phyloP scores from a whole-genome alignment of 2,113 vertebrate genomes.

The Bombycilla garrulus region DNA sequence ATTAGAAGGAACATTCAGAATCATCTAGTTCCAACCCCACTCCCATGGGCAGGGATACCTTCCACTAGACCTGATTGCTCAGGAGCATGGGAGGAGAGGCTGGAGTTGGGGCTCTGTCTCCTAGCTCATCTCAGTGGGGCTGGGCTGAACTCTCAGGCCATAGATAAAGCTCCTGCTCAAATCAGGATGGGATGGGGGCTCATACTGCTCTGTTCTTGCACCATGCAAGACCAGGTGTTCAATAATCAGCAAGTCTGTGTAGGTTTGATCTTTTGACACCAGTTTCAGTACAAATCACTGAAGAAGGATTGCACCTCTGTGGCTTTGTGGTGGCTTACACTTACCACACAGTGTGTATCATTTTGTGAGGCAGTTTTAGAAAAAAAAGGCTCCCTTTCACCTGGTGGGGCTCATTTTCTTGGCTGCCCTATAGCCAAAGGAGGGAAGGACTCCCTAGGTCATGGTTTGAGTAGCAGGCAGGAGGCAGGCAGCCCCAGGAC shows the following conservation, averaged over 20 bases:
- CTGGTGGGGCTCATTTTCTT: background rate
- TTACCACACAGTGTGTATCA: background rate
- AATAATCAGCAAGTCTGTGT: background rate
- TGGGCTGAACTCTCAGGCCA: too few relatives aligned
- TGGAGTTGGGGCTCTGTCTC: background rate
- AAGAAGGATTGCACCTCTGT: background rate
- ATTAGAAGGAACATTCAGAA: background rate
- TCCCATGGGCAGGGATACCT: background rate
- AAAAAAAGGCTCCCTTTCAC: background rate
- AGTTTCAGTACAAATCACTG: background rate
- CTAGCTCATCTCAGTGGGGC: rapidly evolving
- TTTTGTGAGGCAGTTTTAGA: background rate
- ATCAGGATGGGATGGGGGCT: rapidly evolving
- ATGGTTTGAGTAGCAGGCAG: background rate
- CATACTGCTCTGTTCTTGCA: background rate
- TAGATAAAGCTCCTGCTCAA: rapidly evolving
- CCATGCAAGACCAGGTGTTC: background rate
- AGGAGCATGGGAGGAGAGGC: background rate
- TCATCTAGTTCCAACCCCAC: background rate
- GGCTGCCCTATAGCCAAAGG: background rate
- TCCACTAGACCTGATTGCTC: background rate
- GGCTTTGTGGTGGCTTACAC: background rate
- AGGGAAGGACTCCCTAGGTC: background rate
- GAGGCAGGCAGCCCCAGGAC: background rate
- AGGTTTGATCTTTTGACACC: background rate